Evolutionary conservation across 2,797 vertebrate genomes (phyloP).

Genomic region (Yasuhikotakia modesta): DNA sequence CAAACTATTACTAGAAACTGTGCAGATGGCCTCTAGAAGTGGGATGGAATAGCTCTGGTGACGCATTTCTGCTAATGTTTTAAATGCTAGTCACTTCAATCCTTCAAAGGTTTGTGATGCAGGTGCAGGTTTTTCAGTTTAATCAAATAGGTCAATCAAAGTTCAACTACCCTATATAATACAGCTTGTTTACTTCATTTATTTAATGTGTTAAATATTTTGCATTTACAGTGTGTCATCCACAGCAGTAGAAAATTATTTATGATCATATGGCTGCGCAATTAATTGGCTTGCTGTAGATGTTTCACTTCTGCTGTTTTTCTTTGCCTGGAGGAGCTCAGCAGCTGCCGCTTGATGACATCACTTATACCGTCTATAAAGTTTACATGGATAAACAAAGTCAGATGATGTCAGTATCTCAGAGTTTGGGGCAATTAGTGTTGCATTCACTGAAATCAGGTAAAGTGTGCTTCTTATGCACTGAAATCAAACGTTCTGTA

Average conservation of each 20-base stretch:
- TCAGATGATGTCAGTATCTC: background rate
- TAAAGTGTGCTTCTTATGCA: no score
- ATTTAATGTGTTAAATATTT: no score
- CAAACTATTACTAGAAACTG: background rate
- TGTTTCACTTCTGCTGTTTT: constrained; percentile 1
- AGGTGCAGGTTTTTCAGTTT: no score
- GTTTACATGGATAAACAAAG: background rate
- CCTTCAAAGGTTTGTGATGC: no score
- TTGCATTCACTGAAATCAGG: no score
- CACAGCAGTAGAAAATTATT: background rate
- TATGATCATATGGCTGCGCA: background rate
- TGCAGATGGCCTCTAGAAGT: background rate
- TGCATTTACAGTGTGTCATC: no score
- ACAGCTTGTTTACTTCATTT: no score
- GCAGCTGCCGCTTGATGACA: background rate
- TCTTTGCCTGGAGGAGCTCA: constrained; percentile 8
- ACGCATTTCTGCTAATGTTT: background rate
- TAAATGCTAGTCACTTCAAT: background rate
- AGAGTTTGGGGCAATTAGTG: background rate
- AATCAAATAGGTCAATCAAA: no score
- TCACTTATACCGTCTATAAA: background rate
- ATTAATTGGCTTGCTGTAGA: background rate
- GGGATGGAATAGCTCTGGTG: background rate
- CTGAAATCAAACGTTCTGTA: constrained; percentile 5
- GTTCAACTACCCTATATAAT: no score